These are phyloP conservation scores for Loriculus beryllinus DNA, from an alignment of 2,797 vertebrate species.

Conservation along the genomic window DNA sequence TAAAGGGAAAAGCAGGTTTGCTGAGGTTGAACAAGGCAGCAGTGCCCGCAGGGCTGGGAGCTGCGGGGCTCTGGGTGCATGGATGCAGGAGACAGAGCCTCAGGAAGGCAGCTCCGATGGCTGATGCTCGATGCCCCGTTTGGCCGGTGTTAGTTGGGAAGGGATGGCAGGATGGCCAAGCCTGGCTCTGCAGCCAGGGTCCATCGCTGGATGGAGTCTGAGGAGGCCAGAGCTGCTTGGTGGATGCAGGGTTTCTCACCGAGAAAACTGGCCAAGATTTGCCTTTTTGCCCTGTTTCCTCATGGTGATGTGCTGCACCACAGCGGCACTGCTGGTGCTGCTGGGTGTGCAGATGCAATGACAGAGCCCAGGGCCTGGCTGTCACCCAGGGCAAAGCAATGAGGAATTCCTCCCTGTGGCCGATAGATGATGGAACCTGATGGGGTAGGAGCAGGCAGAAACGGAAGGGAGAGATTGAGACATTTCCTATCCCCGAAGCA, in stretches of 20 bases:
- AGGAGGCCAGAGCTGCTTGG: not conserved
- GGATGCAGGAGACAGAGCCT: not conserved
- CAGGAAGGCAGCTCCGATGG: not conserved
- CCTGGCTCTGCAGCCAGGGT: not conserved
- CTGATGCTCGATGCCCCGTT: not conserved
- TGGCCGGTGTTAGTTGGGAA: not conserved
- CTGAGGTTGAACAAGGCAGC: not conserved
- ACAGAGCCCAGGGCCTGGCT: not conserved
- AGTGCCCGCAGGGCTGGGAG: not conserved
- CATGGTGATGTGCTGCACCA: not conserved
- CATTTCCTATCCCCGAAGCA: constrained; percentile 57
- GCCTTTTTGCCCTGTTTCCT: not conserved
- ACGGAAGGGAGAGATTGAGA: constrained; percentile 78
- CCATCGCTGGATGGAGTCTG: accelerated
- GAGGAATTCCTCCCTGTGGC: constrained; percentile 67
- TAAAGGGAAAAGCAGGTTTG: not conserved
- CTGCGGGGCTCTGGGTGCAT: accelerated
- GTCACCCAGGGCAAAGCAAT: not conserved
- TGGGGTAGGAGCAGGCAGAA: constrained; percentile 64
- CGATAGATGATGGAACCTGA: constrained; percentile 62
- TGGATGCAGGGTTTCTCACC: not conserved
- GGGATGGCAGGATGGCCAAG: not conserved
- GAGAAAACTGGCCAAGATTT: not conserved
- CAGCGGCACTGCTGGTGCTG: not conserved
- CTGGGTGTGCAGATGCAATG: not conserved